A percentile compares a stretch with the other conserved stretches of the same genome.
phyloP scores from a whole-genome alignment of 2,113 vertebrate species.

The Lathamus discolor region DNA sequence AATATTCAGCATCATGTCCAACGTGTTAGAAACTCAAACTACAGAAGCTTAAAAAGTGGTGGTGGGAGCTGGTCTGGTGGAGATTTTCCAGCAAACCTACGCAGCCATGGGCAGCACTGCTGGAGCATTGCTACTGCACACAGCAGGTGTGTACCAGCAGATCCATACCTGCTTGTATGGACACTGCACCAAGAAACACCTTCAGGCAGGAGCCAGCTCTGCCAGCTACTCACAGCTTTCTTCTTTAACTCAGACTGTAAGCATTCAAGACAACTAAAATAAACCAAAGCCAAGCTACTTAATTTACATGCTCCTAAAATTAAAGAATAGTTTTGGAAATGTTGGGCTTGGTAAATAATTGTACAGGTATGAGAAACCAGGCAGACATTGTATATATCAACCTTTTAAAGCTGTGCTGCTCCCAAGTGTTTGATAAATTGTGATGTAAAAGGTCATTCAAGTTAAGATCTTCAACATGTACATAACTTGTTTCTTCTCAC shows the following conservation, averaged over 20 bases:
- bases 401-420: neutral
- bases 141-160: neutral
- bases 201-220: neutral
- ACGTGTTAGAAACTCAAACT: neutral
- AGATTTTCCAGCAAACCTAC: neutral
- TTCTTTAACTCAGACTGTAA: neutral
- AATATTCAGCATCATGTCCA: neutral
- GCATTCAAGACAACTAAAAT: neutral
- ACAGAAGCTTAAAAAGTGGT: neutral
- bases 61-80: neutral
- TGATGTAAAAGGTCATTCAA: neutral
- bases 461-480: neutral
- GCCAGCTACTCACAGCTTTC: neutral
- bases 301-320: neutral
- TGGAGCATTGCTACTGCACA: fast-evolving
- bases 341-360: neutral
- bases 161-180: neutral
- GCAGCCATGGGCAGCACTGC: neutral
- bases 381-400: neutral
- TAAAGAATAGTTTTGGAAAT: neutral
- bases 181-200: neutral
- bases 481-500: neutral
- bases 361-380: neutral
- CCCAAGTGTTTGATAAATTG: neutral
- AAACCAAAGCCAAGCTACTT: neutral